phyloP scores from a whole-genome alignment of 2,797 vertebrate genomes.

The Poliocrania exsul region DNA sequence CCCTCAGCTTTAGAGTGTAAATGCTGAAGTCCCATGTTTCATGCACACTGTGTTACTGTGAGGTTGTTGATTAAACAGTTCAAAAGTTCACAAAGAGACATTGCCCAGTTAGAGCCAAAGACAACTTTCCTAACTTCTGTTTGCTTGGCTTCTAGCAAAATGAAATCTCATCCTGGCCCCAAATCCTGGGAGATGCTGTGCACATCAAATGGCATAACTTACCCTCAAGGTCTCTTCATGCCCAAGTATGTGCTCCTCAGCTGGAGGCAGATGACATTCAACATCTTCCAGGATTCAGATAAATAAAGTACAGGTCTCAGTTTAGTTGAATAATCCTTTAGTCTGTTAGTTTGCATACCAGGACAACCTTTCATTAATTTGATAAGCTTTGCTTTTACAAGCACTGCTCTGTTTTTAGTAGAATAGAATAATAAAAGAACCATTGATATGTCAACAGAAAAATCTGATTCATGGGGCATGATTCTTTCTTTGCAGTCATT shows the following conservation, averaged over 20 bases:
- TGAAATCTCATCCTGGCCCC: slow-evolving; percentile 16
- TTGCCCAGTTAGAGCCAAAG: slow-evolving; percentile 35
- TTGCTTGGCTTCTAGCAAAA: slow-evolving; percentile 33
- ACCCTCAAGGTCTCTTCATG: not conserved
- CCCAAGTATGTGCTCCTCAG: slow-evolving; percentile 5
- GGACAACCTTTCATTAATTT: slow-evolving; percentile 10
- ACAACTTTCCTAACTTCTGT: slow-evolving; percentile 19
- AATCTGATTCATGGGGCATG: not conserved
- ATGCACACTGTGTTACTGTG: not conserved
- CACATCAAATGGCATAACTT: not conserved
- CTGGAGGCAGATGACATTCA: slow-evolving; percentile 9
- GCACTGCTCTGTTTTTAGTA: slow-evolving; percentile 16
- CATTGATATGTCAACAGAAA: slow-evolving; percentile 12
- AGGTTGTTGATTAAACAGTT: slow-evolving; percentile 31
- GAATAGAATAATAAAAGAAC: slow-evolving; percentile 45
- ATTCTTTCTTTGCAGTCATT: slow-evolving; percentile 2
- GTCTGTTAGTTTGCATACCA: slow-evolving; percentile 36
- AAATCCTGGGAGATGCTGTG: slow-evolving; percentile 19
- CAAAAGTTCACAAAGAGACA: slow-evolving; percentile 35
- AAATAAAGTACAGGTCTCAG: slow-evolving; percentile 34
- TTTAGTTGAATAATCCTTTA: slow-evolving; percentile 10
- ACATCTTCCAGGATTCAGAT: not conserved
- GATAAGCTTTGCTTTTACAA: slow-evolving; percentile 33
- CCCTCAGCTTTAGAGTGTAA: slow-evolving; percentile 9
- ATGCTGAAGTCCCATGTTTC: not conserved